Evolutionary conservation across 2,888 invertebrate genomes (phyloP), one percentile per base, ranked within the genome.

Genomic region (Hedya salicella): DNA sequence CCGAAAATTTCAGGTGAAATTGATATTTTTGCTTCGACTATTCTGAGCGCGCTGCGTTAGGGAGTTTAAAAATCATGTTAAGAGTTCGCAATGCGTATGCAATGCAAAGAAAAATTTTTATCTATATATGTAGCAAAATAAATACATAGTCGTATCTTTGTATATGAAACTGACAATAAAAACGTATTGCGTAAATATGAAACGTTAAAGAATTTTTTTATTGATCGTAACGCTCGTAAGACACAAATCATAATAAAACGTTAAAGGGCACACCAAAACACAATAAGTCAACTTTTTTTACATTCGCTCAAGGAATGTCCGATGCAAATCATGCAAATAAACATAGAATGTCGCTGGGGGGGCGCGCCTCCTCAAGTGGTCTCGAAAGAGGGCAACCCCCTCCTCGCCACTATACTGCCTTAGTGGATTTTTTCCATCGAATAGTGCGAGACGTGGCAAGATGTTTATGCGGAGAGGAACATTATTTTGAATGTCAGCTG

Each of bases 251-350:
- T 46, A 62, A 62, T 54, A 54, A 44, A 44, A 36, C 63, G 30
- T 42, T 44, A 63, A 63, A 56, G 56, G 63, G 48, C 56, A 39
- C 53, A 54, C 62, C 62, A 66, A 54, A 66, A 53, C 39, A 66
- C 49, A 40, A 48, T 54, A 66, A 66, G 65, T 53, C 50, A 65
- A 52, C 48, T 49, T 66, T 65, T 54, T 53, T 36, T 50, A 54
- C 52, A 46, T 30, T 59, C 52, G 52, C 52, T 72, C 70, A 75
- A 81, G 78, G 80, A 79, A 79, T 84, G 85, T 85, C 81, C 77
- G 80, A 89, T 87, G 88, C 88, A 90, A 89, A 91, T 88, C 80
- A 89, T 87, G 88, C 88, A 90, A 89, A 91, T 88, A 88, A 89
- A 87, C 85, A 88, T 83, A 84, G 85, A 80, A 76, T 75, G 48